Evolutionary conservation across 2,797 vertebrate genomes (phyloP).

Genomic region (Lutjanus argentimaculatus): DNA sequence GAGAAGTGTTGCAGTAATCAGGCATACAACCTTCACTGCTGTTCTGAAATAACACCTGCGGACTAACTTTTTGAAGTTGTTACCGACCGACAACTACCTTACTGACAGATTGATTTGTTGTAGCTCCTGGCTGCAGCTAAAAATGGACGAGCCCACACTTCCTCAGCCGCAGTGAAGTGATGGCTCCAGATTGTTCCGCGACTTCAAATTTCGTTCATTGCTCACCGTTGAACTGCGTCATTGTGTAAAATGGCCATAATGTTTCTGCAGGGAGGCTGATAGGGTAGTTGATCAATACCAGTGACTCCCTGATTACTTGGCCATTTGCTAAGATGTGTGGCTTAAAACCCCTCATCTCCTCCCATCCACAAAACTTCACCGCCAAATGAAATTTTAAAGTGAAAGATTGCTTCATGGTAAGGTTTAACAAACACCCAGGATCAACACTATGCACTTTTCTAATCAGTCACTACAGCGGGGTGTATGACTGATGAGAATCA

Average conservation of each 20-base stretch:
- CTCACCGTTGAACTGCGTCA: conserved; percentile 9
- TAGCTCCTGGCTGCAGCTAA: conserved; percentile 31
- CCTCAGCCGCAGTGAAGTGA: neutral
- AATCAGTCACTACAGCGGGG: conserved; percentile 12
- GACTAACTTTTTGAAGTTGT: conserved; percentile 25
- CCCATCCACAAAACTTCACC: neutral
- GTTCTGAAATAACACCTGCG: conserved; percentile 19
- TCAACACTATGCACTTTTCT: neutral
- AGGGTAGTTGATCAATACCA: conserved; percentile 24
- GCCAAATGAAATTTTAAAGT: neutral
- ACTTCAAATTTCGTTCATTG: conserved; percentile 16
- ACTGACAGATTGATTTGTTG: conserved; percentile 36
- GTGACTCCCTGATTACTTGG: conserved; percentile 30
- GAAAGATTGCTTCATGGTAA: conserved; percentile 4
- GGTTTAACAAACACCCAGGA: neutral
- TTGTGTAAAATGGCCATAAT: conserved; percentile 32
- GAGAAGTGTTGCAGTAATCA: conserved; percentile 26
- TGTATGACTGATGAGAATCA: conserved; percentile 1
- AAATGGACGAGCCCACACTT: conserved; percentile 29
- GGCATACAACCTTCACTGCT: conserved; percentile 8
- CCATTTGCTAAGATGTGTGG: conserved; percentile 15
- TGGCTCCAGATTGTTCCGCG: conserved; percentile 14
- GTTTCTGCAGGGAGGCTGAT: conserved; percentile 31
- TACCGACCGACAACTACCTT: neutral
- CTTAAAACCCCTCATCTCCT: neutral